Evolutionary conservation across 37 sponge, comb jelly and placozoan species (phyloP), one percentile per base, ranked within the genome.

Genomic region (Lycopodina hypogea): DNA sequence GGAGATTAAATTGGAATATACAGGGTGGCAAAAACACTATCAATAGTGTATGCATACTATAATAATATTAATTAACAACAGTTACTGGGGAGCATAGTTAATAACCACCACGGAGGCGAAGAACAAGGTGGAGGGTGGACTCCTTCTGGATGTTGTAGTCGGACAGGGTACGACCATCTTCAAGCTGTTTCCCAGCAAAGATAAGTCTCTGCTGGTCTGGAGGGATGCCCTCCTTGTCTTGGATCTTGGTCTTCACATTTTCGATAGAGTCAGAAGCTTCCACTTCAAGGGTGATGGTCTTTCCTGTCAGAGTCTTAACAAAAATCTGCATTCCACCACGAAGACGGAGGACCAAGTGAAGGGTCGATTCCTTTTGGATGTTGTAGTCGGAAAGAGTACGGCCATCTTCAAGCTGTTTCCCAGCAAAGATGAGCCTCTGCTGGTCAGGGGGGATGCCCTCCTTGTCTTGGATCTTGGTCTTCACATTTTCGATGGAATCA

Each of bases 111-210:
- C 88, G 86, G 17, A 96, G 93, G 64, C 97, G 91, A 48, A 96
- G 85, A 45, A 96, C 97, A 56, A 96, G 87, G 74, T 96, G 97
- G 48, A 96, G 97, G 19, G 97, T 96, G 40, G 88, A 87, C 81
- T 96, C 96, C 75, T 96, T 96, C 75, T 96, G 96, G 86, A 96
- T 96, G 84, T 96, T 96, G 93, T 96, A 96, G 85, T 79, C 80
- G 19, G 51, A 50, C 55, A 96, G 91, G 15, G 96, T 96, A 41
- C 96, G 93, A 41, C 96, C 96, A 65, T 96, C 96, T 77, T 96
- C 96, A 24, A 96, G 86, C 76, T 97, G 95, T 72, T 94, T 94
- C 34, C 98, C 98, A 71, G 93, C 95, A 80, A 94, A 97, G 82
- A 97, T 94, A 24, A 97, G 93, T 33, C 93, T 88, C 77, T 97